Conservation (phyloP, 2,113 vertebrate species). For the Oryzias curvinotus region DNA sequence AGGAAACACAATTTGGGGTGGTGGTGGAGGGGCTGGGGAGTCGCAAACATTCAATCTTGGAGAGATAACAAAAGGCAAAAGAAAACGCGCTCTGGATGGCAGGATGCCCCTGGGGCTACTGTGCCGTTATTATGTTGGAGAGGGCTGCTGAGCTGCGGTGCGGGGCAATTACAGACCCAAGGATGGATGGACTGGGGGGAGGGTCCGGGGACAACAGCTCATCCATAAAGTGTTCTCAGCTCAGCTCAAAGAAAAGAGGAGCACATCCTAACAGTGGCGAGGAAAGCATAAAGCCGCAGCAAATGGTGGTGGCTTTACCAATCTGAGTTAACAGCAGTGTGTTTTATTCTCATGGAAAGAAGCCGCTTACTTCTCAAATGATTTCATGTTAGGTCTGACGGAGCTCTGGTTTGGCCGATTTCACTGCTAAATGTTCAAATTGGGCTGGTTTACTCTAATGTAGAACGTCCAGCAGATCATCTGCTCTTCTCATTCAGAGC, state of each 20-base stretch:
- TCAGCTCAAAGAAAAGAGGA: conserved; percentile 21
- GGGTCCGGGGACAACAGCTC: conserved; percentile 50
- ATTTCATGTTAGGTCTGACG: conserved; percentile 19
- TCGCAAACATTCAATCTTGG: conserved; percentile 64
- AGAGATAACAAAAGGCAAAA: conserved; percentile 62
- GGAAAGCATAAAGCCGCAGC: conserved; percentile 1
- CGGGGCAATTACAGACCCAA: conserved; percentile 65
- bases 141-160: conserved; percentile 59
- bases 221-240: conserved; percentile 38
- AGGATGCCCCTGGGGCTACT: conserved; percentile 64
- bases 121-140: conserved; percentile 71
- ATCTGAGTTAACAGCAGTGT: conserved; percentile 33
- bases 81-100: conserved; percentile 56
- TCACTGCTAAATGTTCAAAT: conserved; percentile 36
- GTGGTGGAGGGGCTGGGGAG: conserved; percentile 35
- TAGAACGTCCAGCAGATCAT: conserved; percentile 33
- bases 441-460: conserved; percentile 26
- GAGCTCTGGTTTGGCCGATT: conserved; percentile 29
- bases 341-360: conserved; percentile 41
- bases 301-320: conserved; percentile 39
- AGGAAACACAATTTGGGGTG: conserved; percentile 51
- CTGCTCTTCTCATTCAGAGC: conserved; percentile 54
- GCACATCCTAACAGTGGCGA: conserved; percentile 10
- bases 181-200: conserved; percentile 52
- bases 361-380: conserved; percentile 19